These are phyloP conservation scores for human (Homo sapiens) DNA, from an alignment of 2,113 vertebrate genomes.

Conservation along the genomic window GRCh38 chr13:59860001-59860500, in stretches of 20 bases:
- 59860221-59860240: not conserved
- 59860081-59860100: not conserved
- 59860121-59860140: not conserved
- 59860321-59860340: not conserved
- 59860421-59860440: not conserved
- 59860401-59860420: not conserved
- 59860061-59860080: not conserved
- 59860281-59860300: not conserved
- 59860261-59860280: not conserved
- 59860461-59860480: no score
- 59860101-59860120: not conserved
- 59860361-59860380: not conserved
- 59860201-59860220: constrained; percentile 9
- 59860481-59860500: no score
- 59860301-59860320: not conserved
- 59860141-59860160: not conserved
- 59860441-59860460: not conserved
- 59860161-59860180: not conserved
- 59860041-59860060: not conserved
- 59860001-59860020: not conserved
- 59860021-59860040: constrained; percentile 4
- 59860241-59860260: not conserved
- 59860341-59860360: not conserved
- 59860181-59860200: not conserved
- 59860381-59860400: not conserved